A percentile compares a stretch with the other conserved stretches of the same genome.
Evolutionary conservation across 2,113 vertebrate genomes (phyloP).

Genomic region (Ardeotis arabs): DNA sequence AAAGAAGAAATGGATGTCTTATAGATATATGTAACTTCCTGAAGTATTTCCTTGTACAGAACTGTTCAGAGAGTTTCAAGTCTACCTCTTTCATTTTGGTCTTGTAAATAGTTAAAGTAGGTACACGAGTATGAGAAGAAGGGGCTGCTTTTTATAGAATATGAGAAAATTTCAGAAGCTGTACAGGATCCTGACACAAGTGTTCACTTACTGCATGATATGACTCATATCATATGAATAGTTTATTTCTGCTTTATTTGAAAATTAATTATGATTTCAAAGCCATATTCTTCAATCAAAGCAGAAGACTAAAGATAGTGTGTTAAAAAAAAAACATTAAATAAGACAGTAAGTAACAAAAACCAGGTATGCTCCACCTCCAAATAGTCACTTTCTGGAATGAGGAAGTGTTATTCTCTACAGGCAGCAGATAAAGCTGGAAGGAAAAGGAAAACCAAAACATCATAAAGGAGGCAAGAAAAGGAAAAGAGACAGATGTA

Average conservation of each 20-base stretch:
- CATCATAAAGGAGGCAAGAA: not conserved
- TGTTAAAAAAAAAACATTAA: not conserved
- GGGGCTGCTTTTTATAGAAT: not conserved
- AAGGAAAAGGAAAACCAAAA: not conserved
- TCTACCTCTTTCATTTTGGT: constrained; percentile 21
- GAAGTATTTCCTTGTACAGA: constrained; percentile 29
- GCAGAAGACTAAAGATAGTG: not conserved
- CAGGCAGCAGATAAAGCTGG: not conserved
- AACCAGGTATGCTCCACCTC: not conserved
- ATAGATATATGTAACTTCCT: constrained; percentile 36
- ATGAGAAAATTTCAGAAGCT: not conserved
- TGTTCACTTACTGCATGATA: not conserved
- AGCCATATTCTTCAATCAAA: not conserved
- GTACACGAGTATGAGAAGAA: constrained; percentile 18
- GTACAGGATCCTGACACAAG: not conserved
- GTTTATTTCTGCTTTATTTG: not conserved
- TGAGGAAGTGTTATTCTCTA: not conserved
- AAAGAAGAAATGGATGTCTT: not conserved
- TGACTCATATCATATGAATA: not conserved
- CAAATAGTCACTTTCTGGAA: not conserved
- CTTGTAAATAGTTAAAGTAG: constrained; percentile 16
- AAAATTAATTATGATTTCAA: not conserved
- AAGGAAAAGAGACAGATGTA: not conserved
- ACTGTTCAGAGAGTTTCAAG: constrained; percentile 42
- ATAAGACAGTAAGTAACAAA: not conserved